Evolutionary conservation across 2,888 invertebrate genomes (phyloP).

Genomic region (Andricus quercusramuli): DNA sequence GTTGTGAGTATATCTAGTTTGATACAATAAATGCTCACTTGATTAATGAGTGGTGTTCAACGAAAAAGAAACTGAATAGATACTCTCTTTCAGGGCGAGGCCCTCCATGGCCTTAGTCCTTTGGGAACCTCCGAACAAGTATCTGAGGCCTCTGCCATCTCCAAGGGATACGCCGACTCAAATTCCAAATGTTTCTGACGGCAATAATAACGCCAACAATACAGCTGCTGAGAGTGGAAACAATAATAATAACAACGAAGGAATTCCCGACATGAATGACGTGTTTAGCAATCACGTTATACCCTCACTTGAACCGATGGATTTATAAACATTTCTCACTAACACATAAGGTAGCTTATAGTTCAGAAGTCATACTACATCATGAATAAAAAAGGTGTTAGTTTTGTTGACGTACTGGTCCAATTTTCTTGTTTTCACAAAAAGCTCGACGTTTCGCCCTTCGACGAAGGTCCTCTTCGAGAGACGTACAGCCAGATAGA

Average conservation of each 20-base stretch:
- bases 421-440: no score
- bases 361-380: neutral
- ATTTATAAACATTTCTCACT: slow-evolving; percentile 65
- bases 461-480: no score
- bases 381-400: neutral
- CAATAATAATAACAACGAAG: slow-evolving; percentile 62
- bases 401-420: no score
- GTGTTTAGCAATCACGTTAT: slow-evolving; percentile 53
- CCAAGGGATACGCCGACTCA: slow-evolving; percentile 61
- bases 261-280: slow-evolving; percentile 70
- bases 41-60: slow-evolving; percentile 4
- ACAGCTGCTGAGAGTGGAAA: slow-evolving; percentile 55
- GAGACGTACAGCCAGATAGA: no score
- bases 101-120: slow-evolving; percentile 90
- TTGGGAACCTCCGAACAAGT: slow-evolving; percentile 87
- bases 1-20: slow-evolving; percentile 65
- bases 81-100: slow-evolving; percentile 81
- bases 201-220: slow-evolving; percentile 63
- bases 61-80: slow-evolving; percentile 58
- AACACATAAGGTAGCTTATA: neutral
- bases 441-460: no score
- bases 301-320: slow-evolving; percentile 72
- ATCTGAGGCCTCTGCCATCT: slow-evolving; percentile 74
- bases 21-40: slow-evolving; percentile 5
- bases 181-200: slow-evolving; percentile 55